A percentile compares a stretch with the other conserved stretches of the same genome.
Conservation (phyloP, 2,888 invertebrate genomes). For the Xiphydria camelus region DNA sequence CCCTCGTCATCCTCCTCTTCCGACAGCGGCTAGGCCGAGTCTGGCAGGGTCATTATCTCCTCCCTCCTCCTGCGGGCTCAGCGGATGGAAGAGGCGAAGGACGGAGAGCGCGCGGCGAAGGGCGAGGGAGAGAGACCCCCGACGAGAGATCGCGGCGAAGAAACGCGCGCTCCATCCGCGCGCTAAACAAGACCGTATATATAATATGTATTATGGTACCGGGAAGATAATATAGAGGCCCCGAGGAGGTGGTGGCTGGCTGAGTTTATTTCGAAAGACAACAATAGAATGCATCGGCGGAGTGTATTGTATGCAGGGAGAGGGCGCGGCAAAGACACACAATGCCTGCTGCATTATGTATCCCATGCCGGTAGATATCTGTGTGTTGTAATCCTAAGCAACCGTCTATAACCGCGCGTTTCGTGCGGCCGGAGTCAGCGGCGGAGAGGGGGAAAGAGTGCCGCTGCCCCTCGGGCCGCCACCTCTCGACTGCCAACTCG, state of each 20-base stretch:
- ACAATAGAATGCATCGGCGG: conserved; percentile 47
- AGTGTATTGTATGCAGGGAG: conserved; percentile 48
- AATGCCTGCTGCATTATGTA: conserved; percentile 55
- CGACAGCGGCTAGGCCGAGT: conserved; percentile 14
- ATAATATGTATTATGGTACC: conserved; percentile 39
- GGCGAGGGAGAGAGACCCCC: no score
- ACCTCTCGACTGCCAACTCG: neutral
- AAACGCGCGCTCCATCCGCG: conserved; percentile 32
- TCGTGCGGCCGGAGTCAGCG: conserved; percentile 6
- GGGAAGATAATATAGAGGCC: conserved; percentile 38
- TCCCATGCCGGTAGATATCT: conserved; percentile 39
- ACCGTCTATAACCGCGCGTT: conserved; percentile 27
- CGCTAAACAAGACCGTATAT: conserved; percentile 33
- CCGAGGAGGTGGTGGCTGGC: conserved; percentile 29
- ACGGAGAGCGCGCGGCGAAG: no score
- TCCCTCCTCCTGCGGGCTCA: conserved; percentile 1
- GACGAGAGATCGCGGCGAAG: conserved; percentile 25
- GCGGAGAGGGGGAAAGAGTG: no score
- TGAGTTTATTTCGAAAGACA: conserved; percentile 48
- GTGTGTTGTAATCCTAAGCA: conserved; percentile 44
- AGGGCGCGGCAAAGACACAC: conserved; percentile 43
- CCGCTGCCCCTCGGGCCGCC: neutral
- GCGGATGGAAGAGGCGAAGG: no score
- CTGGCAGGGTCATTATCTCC: conserved; percentile 32
- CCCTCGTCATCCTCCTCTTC: conserved; percentile 4